Conservation (phyloP, 2,113 vertebrate genomes). For the Talpa occidentalis region DNA sequence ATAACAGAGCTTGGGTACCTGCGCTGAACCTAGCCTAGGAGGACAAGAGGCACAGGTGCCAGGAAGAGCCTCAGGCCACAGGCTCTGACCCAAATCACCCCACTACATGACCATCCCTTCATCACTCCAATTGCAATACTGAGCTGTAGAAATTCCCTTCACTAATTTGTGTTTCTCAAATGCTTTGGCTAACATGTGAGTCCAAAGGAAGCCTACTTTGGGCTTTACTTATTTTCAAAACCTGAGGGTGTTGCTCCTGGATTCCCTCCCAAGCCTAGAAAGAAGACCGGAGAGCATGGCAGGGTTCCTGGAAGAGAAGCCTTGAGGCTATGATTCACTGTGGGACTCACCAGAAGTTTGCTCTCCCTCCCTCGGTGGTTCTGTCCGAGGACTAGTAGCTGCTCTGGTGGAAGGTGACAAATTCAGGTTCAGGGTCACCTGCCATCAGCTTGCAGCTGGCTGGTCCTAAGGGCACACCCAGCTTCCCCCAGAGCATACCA, state of each 20-base stretch:
- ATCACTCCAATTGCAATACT: neutral
- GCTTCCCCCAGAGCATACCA: neutral
- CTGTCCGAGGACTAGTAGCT: neutral
- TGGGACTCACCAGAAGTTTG: neutral
- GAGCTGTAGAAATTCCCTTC: neutral
- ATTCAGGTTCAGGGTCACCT: neutral
- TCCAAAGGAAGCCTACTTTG: neutral
- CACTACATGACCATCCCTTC: no score
- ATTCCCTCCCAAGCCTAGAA: neutral
- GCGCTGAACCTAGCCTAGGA: rapidly evolving
- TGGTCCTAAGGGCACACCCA: neutral
- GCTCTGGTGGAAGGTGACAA: neutral
- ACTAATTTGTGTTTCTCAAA: neutral
- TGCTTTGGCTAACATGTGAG: neutral
- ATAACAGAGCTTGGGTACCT: neutral
- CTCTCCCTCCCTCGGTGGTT: rapidly evolving
- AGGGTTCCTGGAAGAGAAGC: neutral
- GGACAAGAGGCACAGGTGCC: no score
- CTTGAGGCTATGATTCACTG: rapidly evolving
- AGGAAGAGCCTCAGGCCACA: neutral
- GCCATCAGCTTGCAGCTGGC: neutral
- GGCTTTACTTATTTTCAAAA: neutral
- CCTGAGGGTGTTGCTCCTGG: neutral
- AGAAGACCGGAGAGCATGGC: neutral
- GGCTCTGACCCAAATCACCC: neutral